Conservation (phyloP, 2,113 vertebrate genomes). For the Elachura formosa region DNA sequence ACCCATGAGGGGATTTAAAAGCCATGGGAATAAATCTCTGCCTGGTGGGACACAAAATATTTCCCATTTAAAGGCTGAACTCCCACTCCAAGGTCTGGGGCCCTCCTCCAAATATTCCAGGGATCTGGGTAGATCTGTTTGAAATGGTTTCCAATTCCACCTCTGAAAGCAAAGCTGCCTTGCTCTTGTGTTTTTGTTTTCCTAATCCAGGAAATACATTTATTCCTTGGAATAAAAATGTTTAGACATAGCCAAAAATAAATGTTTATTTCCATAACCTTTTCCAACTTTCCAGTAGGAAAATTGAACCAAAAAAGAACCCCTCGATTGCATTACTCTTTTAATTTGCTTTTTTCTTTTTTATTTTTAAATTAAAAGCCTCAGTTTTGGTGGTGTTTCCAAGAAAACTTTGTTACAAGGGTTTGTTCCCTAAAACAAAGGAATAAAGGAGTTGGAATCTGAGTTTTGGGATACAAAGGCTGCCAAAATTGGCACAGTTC, state of each 20-base stretch:
- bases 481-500: slow-evolving; percentile 5
- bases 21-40: not conserved
- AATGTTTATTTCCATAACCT: slow-evolving; percentile 10
- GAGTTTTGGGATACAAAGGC: not conserved
- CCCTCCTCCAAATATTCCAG: not conserved
- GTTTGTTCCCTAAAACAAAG: slow-evolving; percentile 3
- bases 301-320: not conserved
- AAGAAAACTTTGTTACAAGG: not conserved
- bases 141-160: not conserved
- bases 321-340: not conserved
- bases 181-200: not conserved
- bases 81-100: not conserved
- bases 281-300: slow-evolving; percentile 22
- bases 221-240: not conserved
- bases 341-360: not conserved
- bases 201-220: not conserved
- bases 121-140: not conserved
- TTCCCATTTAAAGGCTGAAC: not conserved
- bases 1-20: too few relatives aligned
- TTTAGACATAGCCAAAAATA: not conserved
- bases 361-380: not conserved
- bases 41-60: not conserved
- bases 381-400: not conserved
- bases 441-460: not conserved
- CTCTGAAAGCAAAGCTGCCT: not conserved